phyloP scores from a whole-genome alignment of 2,888 invertebrate species.

The Piscicola geometra region DNA sequence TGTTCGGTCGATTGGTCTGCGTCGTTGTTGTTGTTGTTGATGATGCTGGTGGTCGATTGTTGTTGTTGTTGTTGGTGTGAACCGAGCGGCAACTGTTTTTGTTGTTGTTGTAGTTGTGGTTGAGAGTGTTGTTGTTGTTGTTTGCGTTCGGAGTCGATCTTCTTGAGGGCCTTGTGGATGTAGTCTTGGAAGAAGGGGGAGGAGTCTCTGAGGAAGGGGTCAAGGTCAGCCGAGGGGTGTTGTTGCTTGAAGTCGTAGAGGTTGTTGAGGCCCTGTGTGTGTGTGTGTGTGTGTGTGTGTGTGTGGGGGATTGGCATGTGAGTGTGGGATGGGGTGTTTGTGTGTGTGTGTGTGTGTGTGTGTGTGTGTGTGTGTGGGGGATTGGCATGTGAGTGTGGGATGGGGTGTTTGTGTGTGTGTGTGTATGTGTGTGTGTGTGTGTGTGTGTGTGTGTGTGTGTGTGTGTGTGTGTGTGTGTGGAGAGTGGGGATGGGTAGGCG shows the following conservation, averaged over 20 bases:
- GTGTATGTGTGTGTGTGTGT: no score
- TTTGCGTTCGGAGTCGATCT: slow-evolving; percentile 60
- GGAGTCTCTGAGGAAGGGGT: slow-evolving; percentile 76
- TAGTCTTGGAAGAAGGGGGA: slow-evolving; percentile 81
- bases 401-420: no score
- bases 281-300: neutral
- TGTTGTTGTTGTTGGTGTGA: neutral
- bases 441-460: no score
- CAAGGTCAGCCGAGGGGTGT: slow-evolving; percentile 77
- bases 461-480: no score
- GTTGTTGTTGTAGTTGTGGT: slow-evolving; percentile 14
- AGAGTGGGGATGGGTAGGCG: no score
- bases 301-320: neutral
- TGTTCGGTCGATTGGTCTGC: slow-evolving; percentile 25
- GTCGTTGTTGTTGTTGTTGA: neutral
- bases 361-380: neutral
- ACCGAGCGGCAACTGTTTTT: neutral
- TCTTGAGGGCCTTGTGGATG: slow-evolving; percentile 71
- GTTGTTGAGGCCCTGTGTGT: slow-evolving; percentile 68
- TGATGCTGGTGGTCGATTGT: neutral
- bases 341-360: no score
- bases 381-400: neutral
- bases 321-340: no score
- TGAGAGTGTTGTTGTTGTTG: slow-evolving; percentile 28
- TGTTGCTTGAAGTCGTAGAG: slow-evolving; percentile 74